Evolutionary conservation across 2,113 vertebrate species (phyloP).

Genomic region (Regulus satrapa): DNA sequence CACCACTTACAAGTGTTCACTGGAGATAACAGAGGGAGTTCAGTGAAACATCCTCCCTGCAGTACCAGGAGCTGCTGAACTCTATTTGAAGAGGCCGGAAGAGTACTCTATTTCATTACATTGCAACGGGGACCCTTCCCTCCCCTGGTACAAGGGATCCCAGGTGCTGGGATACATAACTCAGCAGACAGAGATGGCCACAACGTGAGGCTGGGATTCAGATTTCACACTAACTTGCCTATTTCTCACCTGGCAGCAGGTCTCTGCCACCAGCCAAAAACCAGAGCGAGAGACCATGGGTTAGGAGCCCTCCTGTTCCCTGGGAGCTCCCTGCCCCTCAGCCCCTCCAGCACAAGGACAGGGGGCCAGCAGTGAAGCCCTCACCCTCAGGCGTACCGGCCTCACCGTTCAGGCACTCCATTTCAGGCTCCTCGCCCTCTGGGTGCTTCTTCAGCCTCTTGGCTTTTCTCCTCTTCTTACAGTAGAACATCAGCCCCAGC

Average conservation of each 20-base stretch:
- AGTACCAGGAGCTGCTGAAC: background rate
- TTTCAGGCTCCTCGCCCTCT: constrained; percentile 91
- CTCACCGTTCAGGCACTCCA: constrained; percentile 95
- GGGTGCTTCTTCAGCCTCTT: constrained; percentile 87
- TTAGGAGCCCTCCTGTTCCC: background rate
- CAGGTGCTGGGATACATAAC: accelerated
- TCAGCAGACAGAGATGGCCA: background rate
- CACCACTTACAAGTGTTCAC: background rate
- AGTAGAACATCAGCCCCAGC: constrained; percentile 98
- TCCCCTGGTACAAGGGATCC: background rate
- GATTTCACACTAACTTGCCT: background rate
- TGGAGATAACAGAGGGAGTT: background rate
- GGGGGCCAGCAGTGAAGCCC: background rate
- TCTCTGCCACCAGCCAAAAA: background rate
- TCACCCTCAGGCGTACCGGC: background rate
- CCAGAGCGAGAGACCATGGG: background rate
- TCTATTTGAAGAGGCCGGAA: background rate
- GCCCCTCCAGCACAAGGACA: background rate
- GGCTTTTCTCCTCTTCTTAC: constrained; percentile 93
- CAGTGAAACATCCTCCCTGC: background rate
- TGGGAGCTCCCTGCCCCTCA: background rate
- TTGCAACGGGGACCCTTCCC: background rate
- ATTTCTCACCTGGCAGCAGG: background rate
- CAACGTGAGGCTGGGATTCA: background rate
- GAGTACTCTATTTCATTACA: background rate